Evolutionary conservation across 23 tunicate species (phyloP), one percentile per base, ranked within the genome.

Genomic region (Styela plicata): DNA sequence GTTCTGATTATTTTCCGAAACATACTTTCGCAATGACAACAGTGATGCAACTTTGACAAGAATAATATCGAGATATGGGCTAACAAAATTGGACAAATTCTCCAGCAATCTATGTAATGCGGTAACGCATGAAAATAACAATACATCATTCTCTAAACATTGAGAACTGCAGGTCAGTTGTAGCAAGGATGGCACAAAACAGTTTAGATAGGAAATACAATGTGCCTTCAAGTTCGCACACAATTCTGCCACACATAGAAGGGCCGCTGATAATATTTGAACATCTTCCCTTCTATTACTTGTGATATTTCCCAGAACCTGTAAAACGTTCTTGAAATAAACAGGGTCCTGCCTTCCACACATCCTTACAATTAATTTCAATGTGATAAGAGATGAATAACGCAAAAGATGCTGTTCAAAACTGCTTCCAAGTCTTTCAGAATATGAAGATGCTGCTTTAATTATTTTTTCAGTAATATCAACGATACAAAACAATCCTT

Each of bases 61-160:
- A 31, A 89, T 76, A 21, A 64, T 86, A 26, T 77, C 88, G 26
- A 89, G 68, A 36, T 89, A 73, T 7, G 94, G 94, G 52, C 88
- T 89, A 23, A 89, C 74, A 52, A 89, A 89, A 80, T 84, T 82
- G 1, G 78, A 74, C 82, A 89, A 74, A 62, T 83, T 75, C 5
- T 36, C 52, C 33, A 89, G 63, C 36, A 89, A 52, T 63, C 79
- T 79, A 21, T 84, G 87, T 35, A 83, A 31, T n/a, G 82, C 37
- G 20, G 91, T 63, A 7, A 87, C 35, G 24, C 71, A 67, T 25
- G 71, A 67, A 24, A 67, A 67, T 17, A 67, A 22, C 71, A 67
- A 22, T 16, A 27, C 22, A 25, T 67, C 71, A 29, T 67, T 67
- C 22, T 1, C 16, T 24, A 67, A 22, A 22, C 23, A 13, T 67